A percentile compares a stretch with the other conserved stretches of the same genome.
phyloP scores from a whole-genome alignment of 2,113 vertebrate genomes.

The Mesembrinibis cayennensis region DNA sequence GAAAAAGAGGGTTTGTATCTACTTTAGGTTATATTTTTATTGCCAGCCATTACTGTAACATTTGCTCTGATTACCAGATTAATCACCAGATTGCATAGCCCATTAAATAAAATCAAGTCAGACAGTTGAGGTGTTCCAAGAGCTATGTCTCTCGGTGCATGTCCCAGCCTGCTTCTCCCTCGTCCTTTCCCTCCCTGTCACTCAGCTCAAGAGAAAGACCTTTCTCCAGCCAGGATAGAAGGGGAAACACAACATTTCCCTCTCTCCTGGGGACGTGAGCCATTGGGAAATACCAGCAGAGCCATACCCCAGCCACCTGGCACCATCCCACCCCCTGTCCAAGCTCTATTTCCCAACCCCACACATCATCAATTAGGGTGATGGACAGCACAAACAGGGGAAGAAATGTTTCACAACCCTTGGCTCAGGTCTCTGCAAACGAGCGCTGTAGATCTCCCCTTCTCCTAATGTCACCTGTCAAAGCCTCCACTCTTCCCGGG shows the following conservation, averaged over 20 bases:
- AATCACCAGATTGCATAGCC: conserved; percentile 44
- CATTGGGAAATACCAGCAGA: background rate
- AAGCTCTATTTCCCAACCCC: background rate
- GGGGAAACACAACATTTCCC: background rate
- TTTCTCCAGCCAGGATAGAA: background rate
- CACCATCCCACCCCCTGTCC: background rate
- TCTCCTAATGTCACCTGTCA: conserved; percentile 42
- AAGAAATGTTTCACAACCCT: background rate
- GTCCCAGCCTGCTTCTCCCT: background rate
- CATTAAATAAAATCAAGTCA: conserved; percentile 12
- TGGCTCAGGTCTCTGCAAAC: conserved; percentile 38
- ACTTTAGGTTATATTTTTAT: conserved; percentile 36
- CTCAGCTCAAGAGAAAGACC: background rate
- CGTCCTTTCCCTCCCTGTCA: background rate
- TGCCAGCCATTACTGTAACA: conserved; percentile 48
- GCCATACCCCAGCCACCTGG: background rate
- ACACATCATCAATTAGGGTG: background rate
- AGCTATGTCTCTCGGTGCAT: background rate
- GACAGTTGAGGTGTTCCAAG: conserved; percentile 41
- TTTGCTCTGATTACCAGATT: conserved; percentile 67
- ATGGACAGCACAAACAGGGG: conserved; percentile 9
- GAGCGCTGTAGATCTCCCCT: conserved; percentile 57
- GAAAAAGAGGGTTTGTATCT: conserved; percentile 30
- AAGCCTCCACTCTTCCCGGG: background rate
- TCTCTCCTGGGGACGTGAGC: background rate